phyloP scores from a whole-genome alignment of 1,140 invertebrate genomes.

The Onthophagus taurus region DNA sequence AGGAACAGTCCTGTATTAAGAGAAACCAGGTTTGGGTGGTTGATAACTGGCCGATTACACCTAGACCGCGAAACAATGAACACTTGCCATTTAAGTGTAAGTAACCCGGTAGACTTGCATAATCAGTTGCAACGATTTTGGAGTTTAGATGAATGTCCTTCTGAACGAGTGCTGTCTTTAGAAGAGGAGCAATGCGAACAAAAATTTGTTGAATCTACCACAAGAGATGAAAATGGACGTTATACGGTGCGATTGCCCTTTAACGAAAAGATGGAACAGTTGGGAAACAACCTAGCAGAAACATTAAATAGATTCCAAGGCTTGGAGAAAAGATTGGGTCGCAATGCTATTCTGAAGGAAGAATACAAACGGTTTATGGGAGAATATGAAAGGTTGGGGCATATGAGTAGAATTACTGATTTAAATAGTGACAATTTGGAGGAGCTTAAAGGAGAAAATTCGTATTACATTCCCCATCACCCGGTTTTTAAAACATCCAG shows the following conservation, averaged over 20 bases:
- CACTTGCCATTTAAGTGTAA: too few species aligned
- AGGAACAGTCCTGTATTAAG: conserved; percentile 21
- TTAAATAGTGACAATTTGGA: too few species aligned
- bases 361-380: conserved; percentile 10
- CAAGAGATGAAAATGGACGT: not conserved
- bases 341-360: conserved; percentile 8
- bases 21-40: conserved; percentile 30
- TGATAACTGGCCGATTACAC: conserved; percentile 17
- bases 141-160: not conserved
- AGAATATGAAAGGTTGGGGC: too few species aligned
- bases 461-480: conserved; percentile 24
- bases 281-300: conserved; percentile 9
- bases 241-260: not conserved
- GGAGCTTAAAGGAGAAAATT: not conserved
- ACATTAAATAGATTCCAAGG: conserved; percentile 11
- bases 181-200: not conserved
- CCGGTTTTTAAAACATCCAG: conserved; percentile 30
- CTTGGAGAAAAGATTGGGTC: conserved; percentile 10
- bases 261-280: not conserved
- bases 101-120: not conserved
- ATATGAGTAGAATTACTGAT: too few species aligned
- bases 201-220: not conserved
- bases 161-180: not conserved
- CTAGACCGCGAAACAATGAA: too few species aligned
- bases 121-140: not conserved